phyloP scores from a whole-genome alignment of 1,140 invertebrate genomes.

The Bombus polaris region DNA sequence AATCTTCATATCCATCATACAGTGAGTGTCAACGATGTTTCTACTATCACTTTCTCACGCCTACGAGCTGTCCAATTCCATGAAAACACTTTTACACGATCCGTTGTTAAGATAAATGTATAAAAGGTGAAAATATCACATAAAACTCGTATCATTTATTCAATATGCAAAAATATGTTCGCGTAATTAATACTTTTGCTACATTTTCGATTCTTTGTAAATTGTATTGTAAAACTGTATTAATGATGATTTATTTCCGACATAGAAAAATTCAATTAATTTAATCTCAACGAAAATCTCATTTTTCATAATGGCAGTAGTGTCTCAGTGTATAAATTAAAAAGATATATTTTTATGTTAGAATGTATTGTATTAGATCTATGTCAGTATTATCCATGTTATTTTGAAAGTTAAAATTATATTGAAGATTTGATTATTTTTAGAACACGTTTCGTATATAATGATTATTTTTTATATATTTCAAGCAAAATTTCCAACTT shows the following conservation, averaged over 20 bases:
- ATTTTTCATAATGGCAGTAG: background rate
- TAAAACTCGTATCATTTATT: background rate
- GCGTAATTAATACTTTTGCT: background rate
- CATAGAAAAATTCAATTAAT: background rate
- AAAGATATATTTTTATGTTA: conserved; percentile 1
- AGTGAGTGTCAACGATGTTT: conserved; percentile 38
- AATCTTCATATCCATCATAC: conserved; percentile 32
- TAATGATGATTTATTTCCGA: background rate
- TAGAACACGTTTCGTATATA: background rate
- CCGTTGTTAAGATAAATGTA: background rate
- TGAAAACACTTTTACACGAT: conserved; percentile 18
- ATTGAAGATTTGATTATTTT: background rate
- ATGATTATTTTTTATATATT: background rate
- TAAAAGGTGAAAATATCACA: background rate
- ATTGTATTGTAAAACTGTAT: background rate
- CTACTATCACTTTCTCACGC: background rate
- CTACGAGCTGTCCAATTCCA: conserved; percentile 3
- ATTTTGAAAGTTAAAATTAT: background rate
- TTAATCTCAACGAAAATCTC: too few relatives aligned
- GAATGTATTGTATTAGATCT: background rate
- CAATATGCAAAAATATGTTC: too few relatives aligned
- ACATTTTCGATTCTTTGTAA: background rate
- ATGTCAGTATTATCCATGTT: background rate
- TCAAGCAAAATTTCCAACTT: background rate
- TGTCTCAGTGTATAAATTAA: too few relatives aligned